Evolutionary conservation across 1,140 invertebrate species (phyloP).

Genomic region (Drosophila grimshawi): DNA sequence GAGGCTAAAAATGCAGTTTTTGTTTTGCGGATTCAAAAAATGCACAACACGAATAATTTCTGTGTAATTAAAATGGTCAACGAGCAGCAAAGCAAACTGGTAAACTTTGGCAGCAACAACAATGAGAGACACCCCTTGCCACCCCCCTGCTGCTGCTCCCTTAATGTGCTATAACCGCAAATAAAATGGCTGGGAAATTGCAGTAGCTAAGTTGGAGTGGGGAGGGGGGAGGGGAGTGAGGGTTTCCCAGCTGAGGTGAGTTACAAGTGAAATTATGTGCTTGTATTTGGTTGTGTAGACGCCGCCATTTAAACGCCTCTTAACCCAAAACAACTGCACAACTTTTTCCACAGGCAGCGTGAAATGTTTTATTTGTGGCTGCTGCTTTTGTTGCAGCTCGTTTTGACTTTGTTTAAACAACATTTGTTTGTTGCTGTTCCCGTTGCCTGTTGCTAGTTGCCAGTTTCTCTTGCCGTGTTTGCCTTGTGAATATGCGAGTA

Average conservation of each 20-base stretch:
- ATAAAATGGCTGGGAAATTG: conserved; percentile 80
- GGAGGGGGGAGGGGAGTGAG: background rate
- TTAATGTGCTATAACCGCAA: conserved; percentile 80
- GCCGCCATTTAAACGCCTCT: conserved; percentile 32
- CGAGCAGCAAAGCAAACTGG: conserved; percentile 59
- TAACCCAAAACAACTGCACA: conserved; percentile 46
- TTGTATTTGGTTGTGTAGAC: conserved; percentile 37
- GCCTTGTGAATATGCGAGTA: conserved; percentile 53
- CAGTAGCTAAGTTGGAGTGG: conserved; percentile 15
- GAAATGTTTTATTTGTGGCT: conserved; percentile 34
- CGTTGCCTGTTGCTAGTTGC: too few species aligned
- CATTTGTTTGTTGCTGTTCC: conserved; percentile 36
- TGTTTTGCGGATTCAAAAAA: background rate
- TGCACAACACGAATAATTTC: conserved; percentile 68
- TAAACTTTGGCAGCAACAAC: conserved; percentile 35
- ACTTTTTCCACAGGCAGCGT: conserved; percentile 37
- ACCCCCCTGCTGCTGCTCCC: background rate
- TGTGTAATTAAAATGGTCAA: conserved; percentile 80
- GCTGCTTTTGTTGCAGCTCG: conserved; percentile 34
- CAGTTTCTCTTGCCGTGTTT: conserved; percentile 16
- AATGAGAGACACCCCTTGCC: conserved; percentile 3
- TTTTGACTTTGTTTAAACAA: conserved; percentile 52
- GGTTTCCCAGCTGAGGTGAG: conserved; percentile 7
- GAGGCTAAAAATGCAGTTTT: conserved; percentile 2
- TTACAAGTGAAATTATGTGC: conserved; percentile 68